These are phyloP conservation scores for Pelodiscus sinensis DNA, from an alignment of 2,113 vertebrate genomes.

Conservation along the genomic window DNA sequence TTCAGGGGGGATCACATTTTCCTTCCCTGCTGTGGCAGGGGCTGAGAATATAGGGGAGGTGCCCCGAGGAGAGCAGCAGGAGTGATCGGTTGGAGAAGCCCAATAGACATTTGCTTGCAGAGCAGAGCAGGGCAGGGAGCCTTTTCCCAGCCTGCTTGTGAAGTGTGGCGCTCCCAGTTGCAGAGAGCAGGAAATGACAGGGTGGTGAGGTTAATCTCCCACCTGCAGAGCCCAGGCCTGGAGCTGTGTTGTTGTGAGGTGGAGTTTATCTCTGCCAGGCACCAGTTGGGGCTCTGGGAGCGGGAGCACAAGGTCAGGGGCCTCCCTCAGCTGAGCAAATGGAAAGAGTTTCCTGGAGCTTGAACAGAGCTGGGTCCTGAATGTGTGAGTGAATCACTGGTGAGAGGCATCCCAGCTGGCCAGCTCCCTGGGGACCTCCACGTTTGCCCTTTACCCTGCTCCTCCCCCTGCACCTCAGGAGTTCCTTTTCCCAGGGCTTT, in stretches of 20 bases:
- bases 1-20: not conserved
- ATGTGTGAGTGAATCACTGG: slow-evolving; percentile 46
- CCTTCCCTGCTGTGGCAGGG: not conserved
- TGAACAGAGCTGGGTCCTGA: not conserved
- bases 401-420: not conserved
- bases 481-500: not conserved
- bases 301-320: slow-evolving; percentile 34
- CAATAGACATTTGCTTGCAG: slow-evolving; percentile 36
- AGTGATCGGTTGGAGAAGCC: not conserved
- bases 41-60: not conserved
- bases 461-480: not conserved
- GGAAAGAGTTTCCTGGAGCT: slow-evolving; percentile 53
- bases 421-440: not conserved
- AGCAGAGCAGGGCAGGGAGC: not conserved
- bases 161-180: not conserved
- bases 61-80: not conserved
- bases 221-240: not conserved
- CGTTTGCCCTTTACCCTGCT: not conserved
- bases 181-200: slow-evolving; percentile 9
- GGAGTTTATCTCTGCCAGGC: slow-evolving; percentile 23
- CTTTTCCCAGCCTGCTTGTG: not conserved
- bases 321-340: slow-evolving; percentile 45
- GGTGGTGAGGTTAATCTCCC: slow-evolving; percentile 49
- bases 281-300: not conserved
- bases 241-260: not conserved